phyloP scores from a whole-genome alignment of 2,888 invertebrate genomes.

The Zygogramma bicolorata region DNA sequence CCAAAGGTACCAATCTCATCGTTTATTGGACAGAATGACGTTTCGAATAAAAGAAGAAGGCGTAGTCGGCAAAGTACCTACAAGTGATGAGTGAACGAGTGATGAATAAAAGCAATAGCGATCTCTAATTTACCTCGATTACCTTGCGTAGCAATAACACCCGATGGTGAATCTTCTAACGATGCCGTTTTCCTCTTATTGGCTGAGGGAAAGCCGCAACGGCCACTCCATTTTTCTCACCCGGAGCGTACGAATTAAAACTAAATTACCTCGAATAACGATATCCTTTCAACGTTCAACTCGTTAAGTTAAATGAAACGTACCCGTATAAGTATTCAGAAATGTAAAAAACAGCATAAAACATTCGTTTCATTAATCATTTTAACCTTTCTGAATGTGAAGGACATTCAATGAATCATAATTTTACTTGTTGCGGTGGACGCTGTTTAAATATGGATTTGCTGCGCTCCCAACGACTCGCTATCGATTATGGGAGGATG shows the following conservation, averaged over 20 bases:
- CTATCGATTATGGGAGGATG: neutral
- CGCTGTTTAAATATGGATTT: slow-evolving; percentile 18
- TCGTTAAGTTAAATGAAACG: slow-evolving; percentile 10
- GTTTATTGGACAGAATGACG: too few species aligned
- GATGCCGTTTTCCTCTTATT: too few species aligned
- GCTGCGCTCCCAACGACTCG: neutral
- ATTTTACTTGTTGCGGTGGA: slow-evolving; percentile 26
- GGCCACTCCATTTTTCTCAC: too few species aligned
- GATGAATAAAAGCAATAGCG: too few species aligned
- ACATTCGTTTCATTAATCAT: slow-evolving; percentile 55
- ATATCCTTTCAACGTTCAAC: slow-evolving; percentile 9
- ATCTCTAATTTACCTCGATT: too few species aligned
- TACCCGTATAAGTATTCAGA: slow-evolving; percentile 19
- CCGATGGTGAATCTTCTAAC: too few species aligned
- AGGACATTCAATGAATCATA: slow-evolving; percentile 52
- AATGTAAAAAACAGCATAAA: slow-evolving; percentile 29
- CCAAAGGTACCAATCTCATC: too few species aligned
- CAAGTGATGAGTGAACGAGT: too few species aligned
- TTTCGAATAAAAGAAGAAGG: too few species aligned
- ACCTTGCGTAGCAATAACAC: too few species aligned
- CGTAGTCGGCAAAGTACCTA: too few species aligned
- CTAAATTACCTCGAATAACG: neutral
- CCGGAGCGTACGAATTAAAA: neutral
- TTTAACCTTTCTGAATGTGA: slow-evolving; percentile 58
- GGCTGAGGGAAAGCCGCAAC: too few species aligned